phyloP scores from a whole-genome alignment of 2,113 vertebrate species.

The Aplodontia rufa region DNA sequence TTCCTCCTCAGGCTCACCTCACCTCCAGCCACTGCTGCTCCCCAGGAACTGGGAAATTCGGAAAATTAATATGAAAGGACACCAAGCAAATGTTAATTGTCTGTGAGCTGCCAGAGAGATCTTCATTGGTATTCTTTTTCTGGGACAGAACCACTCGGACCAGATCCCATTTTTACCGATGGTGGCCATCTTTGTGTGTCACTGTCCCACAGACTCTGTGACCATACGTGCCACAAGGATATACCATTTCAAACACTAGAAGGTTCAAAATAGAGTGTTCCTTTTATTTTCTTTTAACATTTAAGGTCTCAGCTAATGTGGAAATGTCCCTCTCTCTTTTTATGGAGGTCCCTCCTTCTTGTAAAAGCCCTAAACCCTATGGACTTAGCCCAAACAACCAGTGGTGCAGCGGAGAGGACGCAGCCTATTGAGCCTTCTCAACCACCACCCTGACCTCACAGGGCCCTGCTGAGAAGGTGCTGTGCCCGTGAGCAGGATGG shows the following conservation, averaged over 20 bases:
- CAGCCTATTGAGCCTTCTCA: background rate
- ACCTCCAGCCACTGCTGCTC: background rate
- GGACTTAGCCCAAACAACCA: background rate
- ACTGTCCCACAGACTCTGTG: background rate
- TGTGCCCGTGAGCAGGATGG: background rate
- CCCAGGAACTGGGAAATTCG: background rate
- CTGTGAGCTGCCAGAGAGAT: background rate
- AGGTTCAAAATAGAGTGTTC: background rate
- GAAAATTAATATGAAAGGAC: background rate
- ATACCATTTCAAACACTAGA: background rate
- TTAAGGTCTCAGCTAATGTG: background rate
- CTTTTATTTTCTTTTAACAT: background rate
- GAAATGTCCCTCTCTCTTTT: background rate
- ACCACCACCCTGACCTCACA: background rate
- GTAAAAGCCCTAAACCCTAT: background rate
- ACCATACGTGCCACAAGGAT: no score
- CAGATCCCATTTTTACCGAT: background rate
- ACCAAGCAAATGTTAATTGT: background rate
- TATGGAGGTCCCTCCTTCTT: background rate
- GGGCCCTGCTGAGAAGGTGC: background rate
- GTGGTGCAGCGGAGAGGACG: background rate
- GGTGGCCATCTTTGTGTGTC: background rate
- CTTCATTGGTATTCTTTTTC: background rate
- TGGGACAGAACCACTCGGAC: background rate
- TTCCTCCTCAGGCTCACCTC: background rate